Conservation (phyloP, 1,140 invertebrate species). For the Drosophila kanapiae region DNA sequence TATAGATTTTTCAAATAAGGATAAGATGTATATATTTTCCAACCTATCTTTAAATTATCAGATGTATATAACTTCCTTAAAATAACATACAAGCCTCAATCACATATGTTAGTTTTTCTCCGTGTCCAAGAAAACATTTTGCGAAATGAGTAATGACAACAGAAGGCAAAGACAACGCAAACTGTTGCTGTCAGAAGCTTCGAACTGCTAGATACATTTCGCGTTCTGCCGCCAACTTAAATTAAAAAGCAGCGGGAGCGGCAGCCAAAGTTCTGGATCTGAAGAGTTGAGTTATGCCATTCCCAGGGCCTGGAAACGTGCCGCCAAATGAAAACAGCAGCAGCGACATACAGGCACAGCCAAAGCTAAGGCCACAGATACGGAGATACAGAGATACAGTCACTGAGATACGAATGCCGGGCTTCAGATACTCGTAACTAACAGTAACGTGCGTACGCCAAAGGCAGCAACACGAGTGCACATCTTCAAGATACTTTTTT, state of each 20-base stretch:
- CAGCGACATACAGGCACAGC: conserved; percentile 10
- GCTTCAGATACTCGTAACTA: conserved; percentile 62
- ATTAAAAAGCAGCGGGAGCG: conserved; percentile 72
- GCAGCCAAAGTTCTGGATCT: conserved; percentile 26
- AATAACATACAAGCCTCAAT: not conserved
- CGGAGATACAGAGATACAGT: conserved; percentile 36
- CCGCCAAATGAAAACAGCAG: conserved; percentile 32
- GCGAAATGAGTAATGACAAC: conserved; percentile 72
- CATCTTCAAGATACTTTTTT: conserved; percentile 59
- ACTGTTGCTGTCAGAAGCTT: conserved; percentile 65
- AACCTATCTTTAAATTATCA: not conserved
- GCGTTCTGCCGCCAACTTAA: conserved; percentile 74
- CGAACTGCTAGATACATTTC: conserved; percentile 66
- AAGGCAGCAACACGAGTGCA: conserved; percentile 33
- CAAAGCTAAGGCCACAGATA: conserved; percentile 6
- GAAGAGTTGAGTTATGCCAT: conserved; percentile 63
- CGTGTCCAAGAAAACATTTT: conserved; percentile 46
- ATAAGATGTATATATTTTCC: not conserved
- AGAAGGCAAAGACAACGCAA: conserved; percentile 39
- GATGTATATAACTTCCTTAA: not conserved
- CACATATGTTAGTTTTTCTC: conserved; percentile 1
- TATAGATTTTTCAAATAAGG: accelerated
- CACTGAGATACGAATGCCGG: conserved; percentile 15
- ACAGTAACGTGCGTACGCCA: conserved; percentile 81
- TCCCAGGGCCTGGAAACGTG: conserved; percentile 54